Conservation (phyloP, 2,888 invertebrate genomes). For the Tachina lurida region DNA sequence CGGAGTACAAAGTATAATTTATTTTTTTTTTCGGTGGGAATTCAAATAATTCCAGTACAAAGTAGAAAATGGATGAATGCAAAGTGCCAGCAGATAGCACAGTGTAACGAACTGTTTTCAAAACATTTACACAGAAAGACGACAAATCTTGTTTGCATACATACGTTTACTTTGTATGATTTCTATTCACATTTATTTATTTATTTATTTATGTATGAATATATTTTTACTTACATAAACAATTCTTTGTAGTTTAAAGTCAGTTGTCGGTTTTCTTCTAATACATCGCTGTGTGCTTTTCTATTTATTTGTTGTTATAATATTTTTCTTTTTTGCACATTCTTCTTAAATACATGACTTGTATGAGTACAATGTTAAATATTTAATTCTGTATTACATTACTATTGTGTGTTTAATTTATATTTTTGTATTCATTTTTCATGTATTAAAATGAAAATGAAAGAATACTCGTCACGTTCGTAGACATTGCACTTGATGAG, state of each 20-base stretch:
- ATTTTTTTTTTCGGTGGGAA: not conserved
- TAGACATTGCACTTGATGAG: conserved; percentile 68
- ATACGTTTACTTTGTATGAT: not conserved
- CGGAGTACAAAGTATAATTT: not conserved
- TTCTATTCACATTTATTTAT: not conserved
- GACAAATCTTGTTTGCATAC: not conserved
- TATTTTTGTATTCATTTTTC: conserved; percentile 34
- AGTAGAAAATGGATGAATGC: conserved; percentile 7
- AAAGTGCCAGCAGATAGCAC: conserved; percentile 27
- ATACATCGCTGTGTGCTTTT: conserved; percentile 15
- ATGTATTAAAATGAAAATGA: conserved; percentile 1
- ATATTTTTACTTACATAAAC: conserved; percentile 6
- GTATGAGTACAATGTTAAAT: conserved; percentile 42
- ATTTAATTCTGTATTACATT: conserved; percentile 41
- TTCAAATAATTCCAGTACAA: conserved; percentile 5
- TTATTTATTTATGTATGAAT: too few relatives aligned
- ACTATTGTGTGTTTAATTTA: conserved; percentile 45
- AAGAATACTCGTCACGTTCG: conserved; percentile 33
- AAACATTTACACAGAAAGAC: conserved; percentile 6
- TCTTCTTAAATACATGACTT: conserved; percentile 14
- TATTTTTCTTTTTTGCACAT: conserved; percentile 18
- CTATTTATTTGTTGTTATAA: not conserved
- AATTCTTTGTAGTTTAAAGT: conserved; percentile 13
- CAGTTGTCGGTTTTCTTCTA: conserved; percentile 61
- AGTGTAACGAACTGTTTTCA: conserved; percentile 49